Evolutionary conservation across 2,888 invertebrate genomes (phyloP).

Genomic region (Caenorhabditis sinica): DNA sequence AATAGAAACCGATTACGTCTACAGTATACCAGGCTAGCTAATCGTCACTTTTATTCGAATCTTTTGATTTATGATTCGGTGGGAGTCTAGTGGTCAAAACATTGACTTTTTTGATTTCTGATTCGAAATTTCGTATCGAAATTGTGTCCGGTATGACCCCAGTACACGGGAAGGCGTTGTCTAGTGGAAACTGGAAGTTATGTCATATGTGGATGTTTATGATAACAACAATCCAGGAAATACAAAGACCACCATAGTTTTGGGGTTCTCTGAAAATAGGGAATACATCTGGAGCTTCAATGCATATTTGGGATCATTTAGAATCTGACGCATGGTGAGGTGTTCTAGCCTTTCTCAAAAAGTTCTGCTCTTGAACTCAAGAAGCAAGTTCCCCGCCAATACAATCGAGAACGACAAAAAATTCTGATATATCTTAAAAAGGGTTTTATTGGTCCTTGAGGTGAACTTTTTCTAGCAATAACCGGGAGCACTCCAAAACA

Average conservation of each 20-base stretch:
- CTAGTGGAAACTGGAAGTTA: conserved; percentile 8
- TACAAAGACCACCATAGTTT: neutral
- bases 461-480: too few species aligned
- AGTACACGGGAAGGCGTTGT: conserved; percentile 27
- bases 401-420: too few species aligned
- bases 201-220: neutral
- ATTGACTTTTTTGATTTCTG: conserved; percentile 28
- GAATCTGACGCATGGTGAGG: too few species aligned
- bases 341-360: too few species aligned
- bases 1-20: conserved; percentile 56
- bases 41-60: conserved; percentile 26
- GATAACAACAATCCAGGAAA: neutral
- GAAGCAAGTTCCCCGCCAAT: too few species aligned
- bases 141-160: neutral
- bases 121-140: neutral
- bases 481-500: too few species aligned
- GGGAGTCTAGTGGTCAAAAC: conserved; percentile 17
- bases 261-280: neutral
- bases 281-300: too few species aligned
- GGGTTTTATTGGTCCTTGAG: too few species aligned
- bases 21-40: conserved; percentile 19
- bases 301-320: too few species aligned
- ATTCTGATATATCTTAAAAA: too few species aligned
- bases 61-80: conserved; percentile 46
- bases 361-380: too few species aligned